Evolutionary conservation across 1,140 invertebrate species (phyloP), one percentile per base, ranked within the genome.

Genomic region (Manduca sexta): DNA sequence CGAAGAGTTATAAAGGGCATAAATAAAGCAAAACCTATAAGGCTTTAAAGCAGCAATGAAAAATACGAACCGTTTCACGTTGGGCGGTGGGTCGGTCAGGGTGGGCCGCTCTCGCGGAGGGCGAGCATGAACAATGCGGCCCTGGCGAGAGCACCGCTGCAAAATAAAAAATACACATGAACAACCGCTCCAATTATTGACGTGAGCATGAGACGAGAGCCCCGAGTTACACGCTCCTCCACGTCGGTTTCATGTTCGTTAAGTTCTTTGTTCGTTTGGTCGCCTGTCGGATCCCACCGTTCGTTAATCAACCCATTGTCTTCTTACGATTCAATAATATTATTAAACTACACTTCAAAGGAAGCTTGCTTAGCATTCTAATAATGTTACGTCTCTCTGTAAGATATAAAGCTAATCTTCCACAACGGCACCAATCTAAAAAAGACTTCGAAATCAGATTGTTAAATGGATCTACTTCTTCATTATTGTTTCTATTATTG

Each of bases 11-110:
- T 77, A 77, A 78, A 78, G 66, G 66, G 69, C 64, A 73, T 75
- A 81, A 81, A 81, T 78, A 84, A 84, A 84, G 69, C 72, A 82
- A 82, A 82, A 82, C 78, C 76, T 79, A 81, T 84, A 81, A 83
- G 73, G 70, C 72, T 82, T 79, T 81, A 78, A 70, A 84, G 77
- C 71, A 82, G 80, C 80, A 82, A 82, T 80, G 80, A 84, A 82
- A 84, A 82, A 84, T 84, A 84, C 80, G 76, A 77, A 84, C 77
- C 77, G 76, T 76, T 81, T 84, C 76, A 68, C 58, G 73, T 69
- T 35, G 72, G 64, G 69, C 34, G 64, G 57, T 49, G 52, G 58
- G 50, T 59, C 50, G 56, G 52, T 35, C 15, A 35, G 26, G 58
- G 53, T 26, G 52, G 49, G 60, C 55, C 57, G 58, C 30, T 63